Conservation (phyloP, 2,888 invertebrate species). For the Melitaea athalia region DNA sequence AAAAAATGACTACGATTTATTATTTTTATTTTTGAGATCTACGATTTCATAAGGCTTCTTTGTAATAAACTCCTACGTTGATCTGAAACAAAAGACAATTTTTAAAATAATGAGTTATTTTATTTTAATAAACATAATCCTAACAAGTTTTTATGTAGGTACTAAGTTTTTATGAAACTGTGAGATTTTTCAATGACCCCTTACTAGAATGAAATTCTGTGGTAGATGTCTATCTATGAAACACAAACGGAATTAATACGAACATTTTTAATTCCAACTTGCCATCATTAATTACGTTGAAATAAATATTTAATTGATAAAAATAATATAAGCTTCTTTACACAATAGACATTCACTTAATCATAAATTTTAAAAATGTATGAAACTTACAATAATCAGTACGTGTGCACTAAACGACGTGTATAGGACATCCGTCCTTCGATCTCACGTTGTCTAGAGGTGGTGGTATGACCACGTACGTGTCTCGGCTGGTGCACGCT, state of each 20-base stretch:
- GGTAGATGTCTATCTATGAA: no score
- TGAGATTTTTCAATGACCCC: no score
- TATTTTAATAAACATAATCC: no score
- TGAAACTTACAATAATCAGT: slow-evolving; percentile 67
- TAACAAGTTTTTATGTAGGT: no score
- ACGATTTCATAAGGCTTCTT: slow-evolving; percentile 81
- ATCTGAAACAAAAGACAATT: slow-evolving; percentile 55
- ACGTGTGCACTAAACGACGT: slow-evolving; percentile 74
- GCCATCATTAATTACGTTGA: no score
- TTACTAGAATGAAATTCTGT: no score
- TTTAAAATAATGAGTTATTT: no score
- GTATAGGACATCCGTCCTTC: slow-evolving; percentile 76
- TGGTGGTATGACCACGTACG: slow-evolving; percentile 77
- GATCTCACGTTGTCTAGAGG: slow-evolving; percentile 66
- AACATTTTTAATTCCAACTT: no score
- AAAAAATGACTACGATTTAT: slow-evolving; percentile 69
- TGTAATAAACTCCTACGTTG: slow-evolving; percentile 81
- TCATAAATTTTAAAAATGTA: background rate
- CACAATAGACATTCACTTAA: background rate
- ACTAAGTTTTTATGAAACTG: no score
- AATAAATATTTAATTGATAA: no score
- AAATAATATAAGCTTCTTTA: no score
- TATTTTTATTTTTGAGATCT: slow-evolving; percentile 64
- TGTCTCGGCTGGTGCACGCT: slow-evolving; percentile 65
- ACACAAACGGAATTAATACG: no score